Conservation (phyloP, 2,797 vertebrate genomes). For the Spondyliosoma cantharus region DNA sequence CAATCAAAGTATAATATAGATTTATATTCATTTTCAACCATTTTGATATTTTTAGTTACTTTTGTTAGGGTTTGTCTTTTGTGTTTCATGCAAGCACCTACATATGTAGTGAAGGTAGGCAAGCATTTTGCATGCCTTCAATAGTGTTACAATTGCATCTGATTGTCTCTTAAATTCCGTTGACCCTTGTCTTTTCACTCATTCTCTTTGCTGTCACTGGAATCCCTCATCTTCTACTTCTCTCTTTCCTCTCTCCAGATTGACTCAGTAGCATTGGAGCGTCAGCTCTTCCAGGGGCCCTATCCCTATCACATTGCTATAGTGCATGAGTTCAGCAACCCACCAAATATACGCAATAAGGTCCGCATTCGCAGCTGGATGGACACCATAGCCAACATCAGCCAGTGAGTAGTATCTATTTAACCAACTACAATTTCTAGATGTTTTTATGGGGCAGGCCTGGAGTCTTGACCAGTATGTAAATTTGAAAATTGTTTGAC, state of each 20-base stretch:
- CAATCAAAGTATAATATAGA: neutral
- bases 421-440: no score
- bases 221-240: neutral
- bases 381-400: conserved; percentile 99
- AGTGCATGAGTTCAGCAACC: conserved; percentile 98
- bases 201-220: neutral
- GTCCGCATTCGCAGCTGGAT: conserved; percentile 98
- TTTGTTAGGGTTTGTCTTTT: neutral
- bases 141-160: neutral
- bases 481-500: no score
- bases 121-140: neutral
- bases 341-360: conserved; percentile 97
- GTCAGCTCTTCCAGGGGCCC: conserved; percentile 95
- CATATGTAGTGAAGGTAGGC: neutral
- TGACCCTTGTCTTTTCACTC: neutral
- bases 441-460: no score
- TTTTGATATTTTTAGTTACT: neutral
- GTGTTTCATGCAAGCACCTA: neutral
- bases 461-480: no score
- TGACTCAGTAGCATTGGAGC: conserved; percentile 92
- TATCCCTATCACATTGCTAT: conserved; percentile 98
- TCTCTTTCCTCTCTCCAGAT: conserved; percentile 82
- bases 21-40: neutral
- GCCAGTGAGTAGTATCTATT: conserved; percentile 89
- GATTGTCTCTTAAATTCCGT: no score